Base-by-base conservation (phyloP, 2,797 vertebrate genomes). In the Pangasius krempfi region DNA sequence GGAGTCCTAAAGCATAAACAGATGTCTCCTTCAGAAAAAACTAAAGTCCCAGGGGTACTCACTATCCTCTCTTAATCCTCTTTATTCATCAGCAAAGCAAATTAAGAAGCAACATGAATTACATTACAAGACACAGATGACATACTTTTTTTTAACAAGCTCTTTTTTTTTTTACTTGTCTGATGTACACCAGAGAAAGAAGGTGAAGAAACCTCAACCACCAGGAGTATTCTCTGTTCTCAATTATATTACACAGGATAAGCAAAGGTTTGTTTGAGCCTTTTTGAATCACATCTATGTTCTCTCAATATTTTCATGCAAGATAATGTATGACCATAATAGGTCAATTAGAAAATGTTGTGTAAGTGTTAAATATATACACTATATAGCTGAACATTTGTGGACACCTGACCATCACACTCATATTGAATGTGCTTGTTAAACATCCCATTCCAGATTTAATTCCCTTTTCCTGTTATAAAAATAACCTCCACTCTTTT, bases 231-330 rank as follows among this genome's bases (percentile, higher is more conserved):
- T 18, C 16, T 82, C 76, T 54, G 1, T 27, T 9, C 52, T 90
- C 30, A 37, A n/a, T 80, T n/a, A 60, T 27, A 22, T 0, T 73
- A 6, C 50, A 33, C 50, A 52, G 5, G 22, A 37, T 1, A 20
- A 86, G 20, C 20, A 83, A 64, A 81, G 84, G 84, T 82, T 88
- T 89, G 88, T 79, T 37, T 60, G 54, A 81, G 9, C 1, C 52
- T 12, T 37, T 58, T 37, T 81, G 1, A 58, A 9, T 58, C 10
- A 12, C 16, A 56, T 80, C 52, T 80, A 40, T 58, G 37, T 44
- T 82, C 22, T 62, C 6, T 44, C 37, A 62, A 62, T 33, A 25
- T 5, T 12, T 40, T 44, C 37, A 60, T 7, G 44, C 4, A 62
- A 44, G 56, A 25, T 40, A 22, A 58, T 40, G 33, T 80, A 52